Evolutionary conservation across 2,888 invertebrate species (phyloP).

Genomic region (Drosophila quasianomalipes): DNA sequence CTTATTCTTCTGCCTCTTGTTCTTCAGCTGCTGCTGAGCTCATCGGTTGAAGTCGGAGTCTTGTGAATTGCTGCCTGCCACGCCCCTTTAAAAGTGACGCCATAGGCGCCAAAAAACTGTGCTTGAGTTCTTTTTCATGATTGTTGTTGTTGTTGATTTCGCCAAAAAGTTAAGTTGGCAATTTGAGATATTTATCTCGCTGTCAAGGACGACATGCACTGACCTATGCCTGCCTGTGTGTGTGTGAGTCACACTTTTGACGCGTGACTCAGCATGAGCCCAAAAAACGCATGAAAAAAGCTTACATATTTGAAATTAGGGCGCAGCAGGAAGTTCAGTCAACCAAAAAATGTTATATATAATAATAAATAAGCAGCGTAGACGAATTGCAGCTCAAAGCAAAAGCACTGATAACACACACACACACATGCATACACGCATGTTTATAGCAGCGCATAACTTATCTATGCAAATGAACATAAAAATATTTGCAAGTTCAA

Average conservation of each 20-base stretch:
- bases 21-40: slow-evolving; percentile 25
- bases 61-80: slow-evolving; percentile 35
- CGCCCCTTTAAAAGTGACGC: slow-evolving; percentile 64
- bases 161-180: slow-evolving; percentile 49
- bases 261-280: slow-evolving; percentile 56
- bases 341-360: not conserved
- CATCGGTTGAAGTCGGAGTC: slow-evolving; percentile 27
- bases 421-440: not conserved
- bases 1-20: not conserved
- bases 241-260: slow-evolving; percentile 63
- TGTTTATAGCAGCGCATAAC: not conserved
- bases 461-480: not conserved
- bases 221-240: slow-evolving; percentile 21
- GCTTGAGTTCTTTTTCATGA: slow-evolving; percentile 10
- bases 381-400: slow-evolving; percentile 11
- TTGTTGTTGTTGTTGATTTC: slow-evolving; percentile 21
- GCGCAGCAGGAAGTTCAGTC: slow-evolving; percentile 28
- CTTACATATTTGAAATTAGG: slow-evolving; percentile 29
- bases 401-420: slow-evolving; percentile 8
- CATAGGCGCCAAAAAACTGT: slow-evolving; percentile 49
- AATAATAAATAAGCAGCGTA: not conserved
- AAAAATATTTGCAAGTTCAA: slow-evolving; percentile 1
- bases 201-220: slow-evolving; percentile 49
- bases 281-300: not conserved
- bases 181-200: slow-evolving; percentile 67